phyloP scores from a whole-genome alignment of 2,797 vertebrate genomes.

The Sylvilagus floridanus region DNA sequence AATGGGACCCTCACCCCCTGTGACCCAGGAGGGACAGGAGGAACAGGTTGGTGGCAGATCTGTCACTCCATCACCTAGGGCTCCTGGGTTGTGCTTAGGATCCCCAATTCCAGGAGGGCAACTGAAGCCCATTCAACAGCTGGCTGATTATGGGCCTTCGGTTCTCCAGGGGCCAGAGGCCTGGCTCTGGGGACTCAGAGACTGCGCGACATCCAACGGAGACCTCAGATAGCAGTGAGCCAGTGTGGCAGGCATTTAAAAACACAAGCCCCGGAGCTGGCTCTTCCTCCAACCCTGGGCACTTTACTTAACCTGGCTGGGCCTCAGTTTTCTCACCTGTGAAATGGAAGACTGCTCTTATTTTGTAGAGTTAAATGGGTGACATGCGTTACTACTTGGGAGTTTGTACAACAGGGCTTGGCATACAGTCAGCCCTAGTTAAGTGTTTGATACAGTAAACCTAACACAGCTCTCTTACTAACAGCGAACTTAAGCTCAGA shows the following conservation, averaged over 20 bases:
- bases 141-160: not conserved
- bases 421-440: not conserved
- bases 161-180: not conserved
- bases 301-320: not conserved
- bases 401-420: not conserved
- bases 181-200: not conserved
- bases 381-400: not conserved
- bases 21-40: not conserved
- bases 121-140: not conserved
- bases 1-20: not conserved
- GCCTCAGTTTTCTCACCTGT: not conserved
- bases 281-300: not conserved
- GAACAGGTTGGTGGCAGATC: not conserved
- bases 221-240: not conserved
- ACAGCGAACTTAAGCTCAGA: not conserved
- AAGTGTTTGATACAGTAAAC: not conserved
- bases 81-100: not conserved
- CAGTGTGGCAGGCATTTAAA: not conserved
- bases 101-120: not conserved
- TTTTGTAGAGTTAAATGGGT: not conserved
- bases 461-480: not conserved
- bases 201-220: not conserved
- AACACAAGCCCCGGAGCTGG: not conserved
- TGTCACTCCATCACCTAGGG: not conserved
- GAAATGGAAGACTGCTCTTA: not conserved